Conservation (phyloP, 2,113 vertebrate species). For the Oncorhynchus clarkii region DNA sequence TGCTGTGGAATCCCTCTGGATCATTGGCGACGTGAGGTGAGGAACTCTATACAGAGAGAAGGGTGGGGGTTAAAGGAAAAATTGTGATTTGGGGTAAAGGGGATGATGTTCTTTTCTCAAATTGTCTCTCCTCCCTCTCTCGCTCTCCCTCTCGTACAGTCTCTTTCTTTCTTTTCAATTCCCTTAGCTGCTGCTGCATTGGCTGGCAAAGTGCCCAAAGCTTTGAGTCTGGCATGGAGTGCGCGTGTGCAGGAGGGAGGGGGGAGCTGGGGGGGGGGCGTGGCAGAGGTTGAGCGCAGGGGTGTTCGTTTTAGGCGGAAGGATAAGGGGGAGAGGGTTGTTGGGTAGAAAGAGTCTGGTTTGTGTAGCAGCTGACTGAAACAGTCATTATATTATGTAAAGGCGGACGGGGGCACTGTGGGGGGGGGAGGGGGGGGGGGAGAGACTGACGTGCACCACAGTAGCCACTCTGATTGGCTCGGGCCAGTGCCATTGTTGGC, state of each 20-base stretch:
- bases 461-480: constrained; percentile 60
- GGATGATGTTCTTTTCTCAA: constrained; percentile 4
- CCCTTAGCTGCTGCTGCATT: constrained; percentile 52
- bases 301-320: constrained; percentile 20
- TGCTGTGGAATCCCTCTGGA: constrained; percentile 5
- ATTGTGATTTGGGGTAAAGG: constrained; percentile 3
- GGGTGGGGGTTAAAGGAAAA: neutral
- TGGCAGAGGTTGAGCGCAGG: constrained; percentile 2
- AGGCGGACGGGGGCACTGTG: constrained; percentile 28
- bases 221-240: constrained; percentile 46
- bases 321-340: neutral
- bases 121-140: constrained; percentile 25
- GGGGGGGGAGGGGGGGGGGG: constrained; percentile 8
- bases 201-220: constrained; percentile 60
- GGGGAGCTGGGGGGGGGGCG: constrained; percentile 19
- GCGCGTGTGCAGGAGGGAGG: constrained; percentile 40
- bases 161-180: constrained; percentile 37
- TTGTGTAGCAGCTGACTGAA: constrained; percentile 62
- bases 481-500: constrained; percentile 52
- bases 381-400: constrained; percentile 70
- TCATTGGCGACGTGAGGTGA: neutral
- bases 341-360: constrained; percentile 38
- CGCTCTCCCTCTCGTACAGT: constrained; percentile 18
- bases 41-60: neutral
- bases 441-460: constrained; percentile 49